Conservation (phyloP, 2,113 vertebrate species). For the Mixornis gularis region DNA sequence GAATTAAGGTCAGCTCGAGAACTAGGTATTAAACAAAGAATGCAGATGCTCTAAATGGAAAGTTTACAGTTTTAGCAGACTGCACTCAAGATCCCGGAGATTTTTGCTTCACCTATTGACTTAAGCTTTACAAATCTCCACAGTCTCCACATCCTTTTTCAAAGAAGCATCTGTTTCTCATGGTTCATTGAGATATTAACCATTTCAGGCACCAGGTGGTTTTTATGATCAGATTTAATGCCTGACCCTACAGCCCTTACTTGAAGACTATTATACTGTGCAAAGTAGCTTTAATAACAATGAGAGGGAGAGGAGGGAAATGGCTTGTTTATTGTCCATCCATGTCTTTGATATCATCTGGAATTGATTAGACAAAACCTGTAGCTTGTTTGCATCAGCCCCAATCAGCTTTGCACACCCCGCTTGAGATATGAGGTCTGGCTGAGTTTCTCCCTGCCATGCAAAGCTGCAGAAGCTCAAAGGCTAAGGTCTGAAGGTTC, state of each 20-base stretch:
- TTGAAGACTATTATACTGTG: background rate
- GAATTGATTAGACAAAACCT: background rate
- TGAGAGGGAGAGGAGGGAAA: background rate
- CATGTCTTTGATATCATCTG: background rate
- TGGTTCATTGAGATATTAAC: constrained; percentile 45
- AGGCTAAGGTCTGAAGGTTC: background rate
- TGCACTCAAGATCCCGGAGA: constrained; percentile 56
- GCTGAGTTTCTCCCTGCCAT: background rate
- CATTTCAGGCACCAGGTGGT: constrained; percentile 54
- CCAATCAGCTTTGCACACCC: background rate
- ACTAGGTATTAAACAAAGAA: constrained; percentile 52
- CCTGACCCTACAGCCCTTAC: constrained; percentile 15
- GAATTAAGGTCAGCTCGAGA: constrained; percentile 19
- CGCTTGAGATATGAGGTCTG: background rate
- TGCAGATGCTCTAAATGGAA: constrained; percentile 66
- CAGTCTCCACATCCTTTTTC: constrained; percentile 45
- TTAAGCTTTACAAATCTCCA: constrained; percentile 70
- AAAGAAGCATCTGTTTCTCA: constrained; percentile 74
- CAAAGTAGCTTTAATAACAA: constrained; percentile 21
- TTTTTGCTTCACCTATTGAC: constrained; percentile 71
- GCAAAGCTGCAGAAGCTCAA: background rate
- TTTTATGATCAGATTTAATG: constrained; percentile 56
- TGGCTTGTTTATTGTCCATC: constrained; percentile 12
- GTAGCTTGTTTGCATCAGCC: background rate
- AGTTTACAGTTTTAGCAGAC: constrained; percentile 64